Conservation (phyloP, 1,140 invertebrate genomes). For the Drosophila ohnishii region DNA sequence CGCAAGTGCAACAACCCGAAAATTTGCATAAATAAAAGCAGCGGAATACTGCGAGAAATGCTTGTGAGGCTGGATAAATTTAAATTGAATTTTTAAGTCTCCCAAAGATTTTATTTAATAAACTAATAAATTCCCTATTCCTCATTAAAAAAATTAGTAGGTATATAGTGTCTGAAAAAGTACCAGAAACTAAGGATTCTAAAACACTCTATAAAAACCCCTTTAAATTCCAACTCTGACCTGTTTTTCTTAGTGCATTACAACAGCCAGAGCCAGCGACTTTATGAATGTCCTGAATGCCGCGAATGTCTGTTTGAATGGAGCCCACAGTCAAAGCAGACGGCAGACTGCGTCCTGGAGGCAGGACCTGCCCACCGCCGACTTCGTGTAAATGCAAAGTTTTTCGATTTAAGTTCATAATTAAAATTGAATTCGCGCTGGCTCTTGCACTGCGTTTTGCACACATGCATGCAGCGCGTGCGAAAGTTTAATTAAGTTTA, state of each 20-base stretch:
- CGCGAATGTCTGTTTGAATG: constrained; percentile 68
- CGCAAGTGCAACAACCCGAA: constrained; percentile 74
- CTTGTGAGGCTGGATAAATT: neutral
- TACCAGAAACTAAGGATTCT: no score
- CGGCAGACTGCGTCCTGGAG: constrained; percentile 24
- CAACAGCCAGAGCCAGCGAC: constrained; percentile 2
- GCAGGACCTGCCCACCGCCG: constrained; percentile 16
- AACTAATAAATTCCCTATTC: neutral
- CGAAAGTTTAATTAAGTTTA: constrained; percentile 78
- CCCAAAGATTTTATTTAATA: no score
- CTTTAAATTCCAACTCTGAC: neutral
- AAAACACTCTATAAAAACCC: no score
- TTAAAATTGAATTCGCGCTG: constrained; percentile 65
- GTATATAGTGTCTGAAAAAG: no score
- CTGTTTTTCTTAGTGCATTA: constrained; percentile 16
- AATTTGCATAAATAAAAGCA: constrained; percentile 68
- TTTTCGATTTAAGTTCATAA: constrained; percentile 82
- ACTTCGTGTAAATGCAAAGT: constrained; percentile 66
- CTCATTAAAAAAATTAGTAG: no score
- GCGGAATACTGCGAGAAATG: constrained; percentile 9
- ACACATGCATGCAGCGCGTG: constrained; percentile 24
- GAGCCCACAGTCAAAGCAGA: constrained; percentile 52
- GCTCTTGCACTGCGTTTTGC: constrained; percentile 23
- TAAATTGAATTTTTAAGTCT: no score
- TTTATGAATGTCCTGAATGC: constrained; percentile 66